A percentile compares a stretch with the other conserved stretches of the same genome.
phyloP scores from a whole-genome alignment of 2,797 vertebrate species.

The Okamejei kenojei region DNA sequence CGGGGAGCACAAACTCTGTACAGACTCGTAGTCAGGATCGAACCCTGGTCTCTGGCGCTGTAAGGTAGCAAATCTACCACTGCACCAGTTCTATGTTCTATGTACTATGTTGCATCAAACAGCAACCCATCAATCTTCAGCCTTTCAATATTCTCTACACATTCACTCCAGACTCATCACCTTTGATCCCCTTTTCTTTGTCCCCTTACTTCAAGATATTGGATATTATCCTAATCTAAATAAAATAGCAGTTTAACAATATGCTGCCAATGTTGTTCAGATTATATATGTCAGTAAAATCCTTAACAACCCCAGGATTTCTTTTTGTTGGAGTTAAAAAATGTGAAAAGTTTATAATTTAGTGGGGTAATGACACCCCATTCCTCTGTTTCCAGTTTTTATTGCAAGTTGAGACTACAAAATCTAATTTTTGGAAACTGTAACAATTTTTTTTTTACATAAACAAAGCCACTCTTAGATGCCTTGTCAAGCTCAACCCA shows the following conservation, averaged over 20 bases:
- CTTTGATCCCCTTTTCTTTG: not conserved
- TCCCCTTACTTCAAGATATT: not conserved
- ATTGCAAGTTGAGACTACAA: not conserved
- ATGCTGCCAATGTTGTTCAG: not conserved
- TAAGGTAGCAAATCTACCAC: too few species aligned
- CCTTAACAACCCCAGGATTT: not conserved
- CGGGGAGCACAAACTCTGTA: too few species aligned
- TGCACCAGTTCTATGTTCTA: too few species aligned
- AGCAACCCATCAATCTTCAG: too few species aligned
- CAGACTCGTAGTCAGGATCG: too few species aligned
- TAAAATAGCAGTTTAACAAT: not conserved
- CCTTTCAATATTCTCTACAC: not conserved
- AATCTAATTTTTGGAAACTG: not conserved
- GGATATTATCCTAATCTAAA: too few species aligned
- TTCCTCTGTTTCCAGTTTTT: not conserved
- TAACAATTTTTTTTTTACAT: not conserved
- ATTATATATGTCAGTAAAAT: not conserved
- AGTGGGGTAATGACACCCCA: not conserved
- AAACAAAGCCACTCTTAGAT: not conserved
- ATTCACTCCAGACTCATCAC: not conserved
- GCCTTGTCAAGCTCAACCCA: not conserved
- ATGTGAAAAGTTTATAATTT: not conserved
- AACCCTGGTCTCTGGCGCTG: too few species aligned
- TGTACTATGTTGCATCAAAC: too few species aligned
- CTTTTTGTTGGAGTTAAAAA: not conserved